phyloP scores from a whole-genome alignment of 2,888 invertebrate species.

The Blastobasis lacticolella region DNA sequence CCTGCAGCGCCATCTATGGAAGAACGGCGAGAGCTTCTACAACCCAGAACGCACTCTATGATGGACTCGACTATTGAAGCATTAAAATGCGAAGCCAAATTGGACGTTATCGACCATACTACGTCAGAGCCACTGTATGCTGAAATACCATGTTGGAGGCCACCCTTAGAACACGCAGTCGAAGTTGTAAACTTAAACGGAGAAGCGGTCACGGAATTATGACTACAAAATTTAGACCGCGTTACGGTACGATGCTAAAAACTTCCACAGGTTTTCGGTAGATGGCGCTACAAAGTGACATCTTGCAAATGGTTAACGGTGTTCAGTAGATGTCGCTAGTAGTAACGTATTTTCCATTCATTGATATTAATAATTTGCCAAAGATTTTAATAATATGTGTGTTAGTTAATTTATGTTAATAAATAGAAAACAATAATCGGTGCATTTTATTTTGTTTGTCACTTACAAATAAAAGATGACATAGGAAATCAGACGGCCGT shows the following conservation, averaged over 20 bases:
- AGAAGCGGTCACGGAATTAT: slow-evolving; percentile 70
- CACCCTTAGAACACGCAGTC: slow-evolving; percentile 61
- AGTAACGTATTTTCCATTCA: neutral
- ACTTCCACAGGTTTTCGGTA: slow-evolving; percentile 21
- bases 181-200: slow-evolving; percentile 60
- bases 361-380: slow-evolving; percentile 8
- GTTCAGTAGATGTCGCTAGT: slow-evolving; percentile 40
- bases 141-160: slow-evolving; percentile 76
- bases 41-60: slow-evolving; percentile 37
- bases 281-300: slow-evolving; percentile 32
- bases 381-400: slow-evolving; percentile 11
- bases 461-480: no score
- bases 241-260: neutral
- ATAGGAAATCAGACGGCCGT: no score
- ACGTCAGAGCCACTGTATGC: slow-evolving; percentile 78
- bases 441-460: no score
- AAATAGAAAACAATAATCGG: no score
- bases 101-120: slow-evolving; percentile 52
- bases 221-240: slow-evolving; percentile 22
- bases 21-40: slow-evolving; percentile 35
- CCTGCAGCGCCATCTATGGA: slow-evolving; percentile 52
- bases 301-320: neutral
- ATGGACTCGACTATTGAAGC: slow-evolving; percentile 60
- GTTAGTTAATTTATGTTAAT: slow-evolving; percentile 2
- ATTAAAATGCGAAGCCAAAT: slow-evolving; percentile 58